Conservation (phyloP, 92 coral and sea anemone species). For the Parazoanthus swiftii region DNA sequence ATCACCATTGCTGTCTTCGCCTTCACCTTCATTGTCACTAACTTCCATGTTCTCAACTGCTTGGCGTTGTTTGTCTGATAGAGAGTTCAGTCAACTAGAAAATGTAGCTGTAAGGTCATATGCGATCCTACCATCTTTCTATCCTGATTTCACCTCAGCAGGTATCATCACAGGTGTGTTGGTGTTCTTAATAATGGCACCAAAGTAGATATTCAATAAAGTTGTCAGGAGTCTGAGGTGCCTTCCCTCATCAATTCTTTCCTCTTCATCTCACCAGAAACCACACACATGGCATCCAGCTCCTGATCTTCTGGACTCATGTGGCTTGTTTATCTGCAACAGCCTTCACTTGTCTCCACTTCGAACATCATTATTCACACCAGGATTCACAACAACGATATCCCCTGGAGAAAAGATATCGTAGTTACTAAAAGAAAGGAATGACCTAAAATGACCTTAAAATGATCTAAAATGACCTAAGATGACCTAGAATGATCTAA, state of each 20-base stretch:
- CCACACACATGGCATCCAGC: slow-evolving; percentile 68
- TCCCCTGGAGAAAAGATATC: no score
- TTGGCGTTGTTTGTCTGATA: slow-evolving; percentile 37
- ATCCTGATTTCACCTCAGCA: slow-evolving; percentile 54
- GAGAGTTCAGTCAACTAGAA: slow-evolving; percentile 41
- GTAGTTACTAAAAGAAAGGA: no score
- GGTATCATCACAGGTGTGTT: slow-evolving; percentile 58
- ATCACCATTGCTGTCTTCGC: no score
- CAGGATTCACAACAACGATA: no score
- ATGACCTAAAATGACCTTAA: no score
- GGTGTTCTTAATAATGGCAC: slow-evolving; percentile 58
- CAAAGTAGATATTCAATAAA: slow-evolving; percentile 61
- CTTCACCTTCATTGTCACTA: no score
- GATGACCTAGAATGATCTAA: no score
- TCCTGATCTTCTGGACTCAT: slow-evolving; percentile 15
- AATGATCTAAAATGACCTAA: no score
- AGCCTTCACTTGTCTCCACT: slow-evolving; percentile 41
- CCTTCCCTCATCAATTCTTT: slow-evolving; percentile 21
- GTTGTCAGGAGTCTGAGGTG: slow-evolving; percentile 24
- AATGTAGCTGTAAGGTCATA: slow-evolving; percentile 53
- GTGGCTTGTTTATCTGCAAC: slow-evolving; percentile 61
- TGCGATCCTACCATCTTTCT: slow-evolving; percentile 51
- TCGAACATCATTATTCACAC: no score
- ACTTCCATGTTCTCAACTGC: no score
- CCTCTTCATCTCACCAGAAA: slow-evolving; percentile 60